A percentile compares a stretch with the other conserved stretches of the same genome.
Evolutionary conservation across 2,797 vertebrate genomes (phyloP).

Genomic region (Acipenser transmontanus): DNA sequence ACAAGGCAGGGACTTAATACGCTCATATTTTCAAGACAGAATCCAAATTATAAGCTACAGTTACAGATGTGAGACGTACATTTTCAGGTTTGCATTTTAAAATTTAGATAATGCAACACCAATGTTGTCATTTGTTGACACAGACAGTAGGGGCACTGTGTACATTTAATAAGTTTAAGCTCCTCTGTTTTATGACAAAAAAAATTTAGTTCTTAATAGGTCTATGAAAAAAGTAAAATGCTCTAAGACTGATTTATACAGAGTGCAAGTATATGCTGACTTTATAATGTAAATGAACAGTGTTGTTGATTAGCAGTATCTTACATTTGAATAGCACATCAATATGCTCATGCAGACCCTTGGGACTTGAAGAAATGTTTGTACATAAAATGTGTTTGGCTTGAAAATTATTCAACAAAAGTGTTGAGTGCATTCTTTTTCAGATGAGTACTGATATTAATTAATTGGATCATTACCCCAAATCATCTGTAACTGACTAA

Average conservation of each 20-base stretch:
- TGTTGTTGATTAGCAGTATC: slow-evolving; percentile 47
- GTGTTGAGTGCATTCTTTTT: slow-evolving; percentile 40
- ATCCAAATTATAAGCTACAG: too few species aligned
- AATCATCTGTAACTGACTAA: slow-evolving; percentile 27
- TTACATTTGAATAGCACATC: slow-evolving; percentile 50
- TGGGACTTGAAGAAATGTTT: slow-evolving; percentile 34
- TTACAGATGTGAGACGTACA: too few species aligned
- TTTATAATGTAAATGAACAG: slow-evolving; percentile 49
- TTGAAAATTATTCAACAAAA: slow-evolving; percentile 28
- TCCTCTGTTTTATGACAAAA: not conserved
- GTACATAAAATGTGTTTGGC: slow-evolving; percentile 25
- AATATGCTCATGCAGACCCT: slow-evolving; percentile 35
- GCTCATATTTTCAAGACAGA: too few species aligned
- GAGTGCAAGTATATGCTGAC: slow-evolving; percentile 34
- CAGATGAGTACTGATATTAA: slow-evolving; percentile 38
- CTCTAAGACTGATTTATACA: slow-evolving; percentile 49
- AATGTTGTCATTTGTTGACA: too few species aligned
- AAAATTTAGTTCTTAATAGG: slow-evolving; percentile 16
- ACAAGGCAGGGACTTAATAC: too few species aligned
- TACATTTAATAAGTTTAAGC: too few species aligned
- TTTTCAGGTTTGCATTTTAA: too few species aligned
- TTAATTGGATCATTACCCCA: slow-evolving; percentile 45
- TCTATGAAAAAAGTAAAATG: not conserved
- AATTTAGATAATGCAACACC: too few species aligned
- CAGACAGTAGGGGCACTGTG: too few species aligned